Evolutionary conservation across 1,140 invertebrate genomes (phyloP), one percentile per base, ranked within the genome.

Genomic region (Drosophila ficusphila): DNA sequence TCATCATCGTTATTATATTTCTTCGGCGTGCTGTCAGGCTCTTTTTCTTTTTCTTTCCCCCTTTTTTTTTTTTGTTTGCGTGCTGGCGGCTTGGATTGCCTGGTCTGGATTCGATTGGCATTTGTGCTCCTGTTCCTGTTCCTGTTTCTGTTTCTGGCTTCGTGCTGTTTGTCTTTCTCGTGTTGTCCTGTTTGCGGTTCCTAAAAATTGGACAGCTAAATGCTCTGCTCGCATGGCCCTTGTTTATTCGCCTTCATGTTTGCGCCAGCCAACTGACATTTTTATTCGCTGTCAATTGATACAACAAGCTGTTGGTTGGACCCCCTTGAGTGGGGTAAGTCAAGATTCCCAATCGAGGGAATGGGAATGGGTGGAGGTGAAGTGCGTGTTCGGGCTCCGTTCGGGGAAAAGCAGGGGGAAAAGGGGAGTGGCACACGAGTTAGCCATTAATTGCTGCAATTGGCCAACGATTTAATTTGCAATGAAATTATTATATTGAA

Each of bases 261-360:
- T 73, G 64, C 51, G 12, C n/a, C 42, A 76, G 49, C 39, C 53
- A 42, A 82, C 82, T 90, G 88, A 83, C 88, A 75, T 78, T 88
- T 90, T 90, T 90, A 90, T 90, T 90, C 52, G 88, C 88, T 90
- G 88, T 90, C 88, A 90, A 90, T 89, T 90, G 89, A 86, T 89
- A 82, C 73, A 79, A 89, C 86, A 90, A 81, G 85, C 79, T 60
- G 71, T 60, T 62, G 44, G 18, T 19, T 9, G 27, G 9, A 29
- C 27, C 8, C n/a, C 6, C 23, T 36, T 12, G 47, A 19, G 33
- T 23, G 8, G 2, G 42, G 2, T 4, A 44, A 44, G 41, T 44
- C 41, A 44, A 27, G 1, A 12, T 21, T 39, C 12, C 19, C 2
- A 12, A n/a, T n/a, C n/a, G n/a, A n/a, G n/a, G n/a, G n/a, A n/a